phyloP scores from a whole-genome alignment of 2,888 invertebrate species.

The Ectemnius lituratus region DNA sequence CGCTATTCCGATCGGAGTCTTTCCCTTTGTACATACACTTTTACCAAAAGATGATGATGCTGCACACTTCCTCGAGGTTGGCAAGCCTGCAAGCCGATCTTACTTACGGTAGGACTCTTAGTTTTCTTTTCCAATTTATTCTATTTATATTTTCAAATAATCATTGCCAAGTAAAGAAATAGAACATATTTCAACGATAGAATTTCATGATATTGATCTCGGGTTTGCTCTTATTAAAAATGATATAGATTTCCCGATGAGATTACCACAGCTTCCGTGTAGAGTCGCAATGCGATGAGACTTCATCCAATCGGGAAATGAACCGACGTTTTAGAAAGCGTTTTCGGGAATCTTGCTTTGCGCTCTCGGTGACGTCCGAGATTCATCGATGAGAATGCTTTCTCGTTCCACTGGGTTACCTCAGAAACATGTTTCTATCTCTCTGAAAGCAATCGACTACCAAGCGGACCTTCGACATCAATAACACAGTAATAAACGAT shows the following conservation, averaged over 20 bases:
- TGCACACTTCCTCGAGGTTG: constrained; percentile 36
- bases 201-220: no score
- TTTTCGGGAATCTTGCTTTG: neutral
- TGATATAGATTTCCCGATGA: no score
- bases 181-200: no score
- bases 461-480: no score
- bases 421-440: neutral
- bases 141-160: no score
- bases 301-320: neutral
- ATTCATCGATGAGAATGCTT: neutral
- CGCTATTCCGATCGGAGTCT: constrained; percentile 18
- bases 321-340: neutral
- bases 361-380: neutral
- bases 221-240: no score
- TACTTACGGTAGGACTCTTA: no score
- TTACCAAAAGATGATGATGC: constrained; percentile 5
- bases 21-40: neutral
- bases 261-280: no score
- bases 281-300: no score
- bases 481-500: no score
- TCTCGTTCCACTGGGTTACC: neutral
- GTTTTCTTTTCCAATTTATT: no score
- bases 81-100: constrained; percentile 26
- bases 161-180: no score
- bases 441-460: neutral